Evolutionary conservation across 2,113 vertebrate species (phyloP), one percentile per base, ranked within the genome.

Genomic region (Passer montanus): DNA sequence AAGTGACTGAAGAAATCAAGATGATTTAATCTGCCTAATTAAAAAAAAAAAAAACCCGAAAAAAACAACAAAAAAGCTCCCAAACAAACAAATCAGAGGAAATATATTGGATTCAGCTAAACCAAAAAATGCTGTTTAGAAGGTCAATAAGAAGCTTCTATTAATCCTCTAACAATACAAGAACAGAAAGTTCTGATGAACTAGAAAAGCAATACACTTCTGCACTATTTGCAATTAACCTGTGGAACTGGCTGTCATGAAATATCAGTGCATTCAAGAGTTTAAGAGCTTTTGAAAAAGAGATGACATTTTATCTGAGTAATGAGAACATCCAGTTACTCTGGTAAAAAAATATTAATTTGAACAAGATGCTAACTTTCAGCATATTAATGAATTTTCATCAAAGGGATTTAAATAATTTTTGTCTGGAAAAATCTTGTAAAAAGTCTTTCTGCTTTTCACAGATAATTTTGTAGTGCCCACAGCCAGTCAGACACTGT

Each of bases 191-290:
- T 1, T 87, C 44, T 82, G 52, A 84, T 87, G 63, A 59, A 86
- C 80, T 59, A 59, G n/a, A 43, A 91, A 91, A 89, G 78, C 87
- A 94, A 93, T 95, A 90, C 41, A 66, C 12, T 85, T 90, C 77
- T 91, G 76, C 73, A 94, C 46, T 53, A 12, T 91, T 91, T 89
- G 67, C 47, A 97, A 95, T 97, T 94, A 97, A 96, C 81, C 94
- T 62, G 35, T 87, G 84, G 50, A 91, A 66, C 26, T 50, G 37
- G 26, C 62, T 95, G 91, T 94, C 94, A 88, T 0, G 4, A 62
- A 89, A 85, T 58, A 95, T 89, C 67, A 90, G 84, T 55, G 59
- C 0, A 0, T 26, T 85, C 75, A 73, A 80, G 89, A 91, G 18
- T 76, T 89, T 94, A 89, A 79, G 63, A 91, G 59, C n/a, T 68